Conservation (phyloP, 2,797 vertebrate genomes). For the Tokudaia tokunoshimensis region DNA sequence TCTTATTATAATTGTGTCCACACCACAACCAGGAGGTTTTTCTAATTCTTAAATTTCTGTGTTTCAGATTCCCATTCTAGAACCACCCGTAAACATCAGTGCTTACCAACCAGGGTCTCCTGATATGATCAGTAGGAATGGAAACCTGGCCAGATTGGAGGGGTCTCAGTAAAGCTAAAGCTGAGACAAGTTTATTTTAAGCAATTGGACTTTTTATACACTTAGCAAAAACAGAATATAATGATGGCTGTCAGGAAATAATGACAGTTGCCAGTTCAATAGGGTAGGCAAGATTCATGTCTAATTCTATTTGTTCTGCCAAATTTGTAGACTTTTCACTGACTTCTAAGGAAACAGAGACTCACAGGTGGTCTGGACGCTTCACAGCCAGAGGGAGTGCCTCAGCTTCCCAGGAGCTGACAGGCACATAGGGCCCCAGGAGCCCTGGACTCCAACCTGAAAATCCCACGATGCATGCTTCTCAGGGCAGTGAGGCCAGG, state of each 20-base stretch:
- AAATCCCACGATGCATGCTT: neutral
- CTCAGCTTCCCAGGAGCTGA: neutral
- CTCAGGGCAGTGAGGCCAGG: neutral
- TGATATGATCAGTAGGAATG: neutral
- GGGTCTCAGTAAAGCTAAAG: neutral
- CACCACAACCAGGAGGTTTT: neutral
- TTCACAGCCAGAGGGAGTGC: neutral
- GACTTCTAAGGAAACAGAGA: neutral
- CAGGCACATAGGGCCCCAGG: neutral
- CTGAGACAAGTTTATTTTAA: neutral
- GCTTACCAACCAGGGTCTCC: neutral
- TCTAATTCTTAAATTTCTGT: neutral
- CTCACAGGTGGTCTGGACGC: neutral
- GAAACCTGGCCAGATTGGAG: neutral
- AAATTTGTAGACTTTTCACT: neutral
- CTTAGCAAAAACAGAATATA: neutral
- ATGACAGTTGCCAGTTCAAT: neutral
- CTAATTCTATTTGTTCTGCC: neutral
- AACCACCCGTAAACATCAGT: neutral
- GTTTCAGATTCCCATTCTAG: neutral
- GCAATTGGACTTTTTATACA: neutral
- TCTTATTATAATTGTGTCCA: neutral
- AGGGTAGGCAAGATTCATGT: neutral
- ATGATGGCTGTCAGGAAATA: neutral
- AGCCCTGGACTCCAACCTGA: neutral